Conservation (phyloP, 2,113 vertebrate species). For the Amazona vittata region DNA sequence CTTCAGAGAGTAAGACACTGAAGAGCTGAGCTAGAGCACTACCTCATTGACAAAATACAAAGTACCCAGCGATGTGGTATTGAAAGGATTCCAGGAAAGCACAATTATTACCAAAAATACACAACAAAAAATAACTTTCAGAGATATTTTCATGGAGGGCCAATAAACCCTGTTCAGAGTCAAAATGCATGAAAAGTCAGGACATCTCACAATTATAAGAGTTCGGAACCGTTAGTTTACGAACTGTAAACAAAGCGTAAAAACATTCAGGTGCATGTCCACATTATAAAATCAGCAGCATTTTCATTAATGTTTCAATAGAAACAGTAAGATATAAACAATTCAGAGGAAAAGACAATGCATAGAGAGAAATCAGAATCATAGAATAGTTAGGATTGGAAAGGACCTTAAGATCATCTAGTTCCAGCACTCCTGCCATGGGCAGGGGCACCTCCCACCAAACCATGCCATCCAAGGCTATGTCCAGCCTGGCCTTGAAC, state of each 20-base stretch:
- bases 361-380: neutral
- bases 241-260: neutral
- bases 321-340: neutral
- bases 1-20: neutral
- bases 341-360: neutral
- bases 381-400: too few species aligned
- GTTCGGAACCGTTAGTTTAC: neutral
- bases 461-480: too few species aligned
- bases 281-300: neutral
- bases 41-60: neutral
- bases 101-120: neutral
- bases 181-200: neutral
- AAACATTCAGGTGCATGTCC: neutral
- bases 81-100: neutral
- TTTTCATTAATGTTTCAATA: neutral
- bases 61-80: neutral
- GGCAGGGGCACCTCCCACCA: too few species aligned
- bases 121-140: neutral
- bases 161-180: neutral
- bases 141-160: neutral
- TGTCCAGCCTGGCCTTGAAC: too few species aligned
- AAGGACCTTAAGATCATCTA: too few species aligned
- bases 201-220: neutral
- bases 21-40: neutral
- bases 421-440: too few species aligned